These are phyloP conservation scores for Macquaria ambigua DNA, from an alignment of 2,113 vertebrate species.

Conservation along the genomic window DNA sequence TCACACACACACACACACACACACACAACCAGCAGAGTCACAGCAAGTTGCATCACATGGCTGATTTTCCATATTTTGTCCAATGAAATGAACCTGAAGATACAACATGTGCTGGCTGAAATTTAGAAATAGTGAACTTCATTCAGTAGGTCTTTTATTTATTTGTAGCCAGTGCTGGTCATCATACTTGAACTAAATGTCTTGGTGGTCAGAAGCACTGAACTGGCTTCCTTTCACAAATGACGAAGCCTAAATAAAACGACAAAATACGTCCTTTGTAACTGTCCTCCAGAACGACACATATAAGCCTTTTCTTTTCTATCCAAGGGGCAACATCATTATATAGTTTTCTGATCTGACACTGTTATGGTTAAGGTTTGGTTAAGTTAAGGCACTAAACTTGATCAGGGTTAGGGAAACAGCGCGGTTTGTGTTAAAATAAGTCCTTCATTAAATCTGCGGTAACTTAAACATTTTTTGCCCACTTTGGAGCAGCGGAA, in stretches of 20 bases:
- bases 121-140: not conserved
- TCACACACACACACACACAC: not conserved
- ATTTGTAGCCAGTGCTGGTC: not conserved
- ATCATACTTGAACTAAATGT: not conserved
- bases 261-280: not conserved
- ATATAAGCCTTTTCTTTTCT: not conserved
- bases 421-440: too few relatives aligned
- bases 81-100: not conserved
- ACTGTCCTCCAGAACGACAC: not conserved
- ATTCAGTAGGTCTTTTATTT: not conserved
- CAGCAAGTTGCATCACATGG: not conserved
- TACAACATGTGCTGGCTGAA: not conserved
- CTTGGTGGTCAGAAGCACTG: not conserved
- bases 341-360: not conserved
- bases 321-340: not conserved
- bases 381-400: too few relatives aligned
- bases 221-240: not conserved
- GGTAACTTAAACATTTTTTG: too few relatives aligned
- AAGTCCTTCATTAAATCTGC: too few relatives aligned
- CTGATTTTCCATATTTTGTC: not conserved
- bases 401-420: too few relatives aligned
- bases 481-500: too few relatives aligned
- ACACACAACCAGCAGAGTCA: not conserved
- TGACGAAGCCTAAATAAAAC: not conserved
- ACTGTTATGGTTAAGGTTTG: not conserved